Evolutionary conservation across 2,888 invertebrate genomes (phyloP).

Genomic region (Cephus rjabovi): DNA sequence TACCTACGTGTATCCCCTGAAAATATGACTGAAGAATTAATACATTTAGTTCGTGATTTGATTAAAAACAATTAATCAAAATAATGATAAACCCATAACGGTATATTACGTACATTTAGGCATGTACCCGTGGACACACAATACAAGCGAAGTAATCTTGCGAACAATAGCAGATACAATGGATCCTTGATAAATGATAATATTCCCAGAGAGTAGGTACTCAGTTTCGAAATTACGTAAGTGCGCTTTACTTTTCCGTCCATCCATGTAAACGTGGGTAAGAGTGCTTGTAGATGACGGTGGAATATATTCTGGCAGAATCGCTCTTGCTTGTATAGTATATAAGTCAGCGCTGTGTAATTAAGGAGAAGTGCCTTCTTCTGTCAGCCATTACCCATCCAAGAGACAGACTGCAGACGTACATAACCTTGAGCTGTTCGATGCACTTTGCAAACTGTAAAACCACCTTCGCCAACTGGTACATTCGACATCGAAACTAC

Average conservation of each 20-base stretch:
- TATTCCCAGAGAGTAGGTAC: background rate
- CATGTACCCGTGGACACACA: background rate
- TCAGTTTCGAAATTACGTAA: background rate
- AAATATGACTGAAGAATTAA: background rate
- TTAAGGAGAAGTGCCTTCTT: background rate
- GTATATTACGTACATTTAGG: background rate
- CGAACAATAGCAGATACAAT: background rate
- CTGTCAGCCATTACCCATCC: background rate
- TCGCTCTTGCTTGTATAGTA: background rate
- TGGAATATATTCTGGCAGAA: background rate
- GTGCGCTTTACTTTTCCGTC: background rate
- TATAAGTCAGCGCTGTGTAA: background rate
- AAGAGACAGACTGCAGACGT: background rate
- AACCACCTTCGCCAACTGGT: background rate
- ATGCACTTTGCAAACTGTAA: background rate
- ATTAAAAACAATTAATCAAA: background rate
- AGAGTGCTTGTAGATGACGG: background rate
- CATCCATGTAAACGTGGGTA: background rate
- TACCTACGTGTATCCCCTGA: background rate
- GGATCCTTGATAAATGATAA: background rate
- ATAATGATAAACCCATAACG: background rate
- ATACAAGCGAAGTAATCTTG: background rate
- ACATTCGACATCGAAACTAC: background rate
- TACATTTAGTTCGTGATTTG: background rate
- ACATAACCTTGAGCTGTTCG: background rate